Conservation (phyloP, 2,888 invertebrate genomes). For the Hirtodrosophila trivittata region DNA sequence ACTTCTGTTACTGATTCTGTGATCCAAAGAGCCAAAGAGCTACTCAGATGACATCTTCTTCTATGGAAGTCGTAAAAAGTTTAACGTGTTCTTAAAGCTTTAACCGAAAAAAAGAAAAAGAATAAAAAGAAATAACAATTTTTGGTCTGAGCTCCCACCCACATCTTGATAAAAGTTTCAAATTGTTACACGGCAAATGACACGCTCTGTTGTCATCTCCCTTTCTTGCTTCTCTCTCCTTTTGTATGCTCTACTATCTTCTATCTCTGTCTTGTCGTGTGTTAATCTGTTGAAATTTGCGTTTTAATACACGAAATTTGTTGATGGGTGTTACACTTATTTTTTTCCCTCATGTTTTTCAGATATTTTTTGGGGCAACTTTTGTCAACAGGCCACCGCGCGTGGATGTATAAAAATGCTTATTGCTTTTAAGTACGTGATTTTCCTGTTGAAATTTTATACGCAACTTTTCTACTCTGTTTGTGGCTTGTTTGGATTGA, state of each 20-base stretch:
- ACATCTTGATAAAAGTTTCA: slow-evolving; percentile 64
- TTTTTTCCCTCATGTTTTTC: slow-evolving; percentile 27
- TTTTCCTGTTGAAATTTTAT: slow-evolving; percentile 56
- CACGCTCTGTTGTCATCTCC: slow-evolving; percentile 54
- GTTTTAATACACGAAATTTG: slow-evolving; percentile 66
- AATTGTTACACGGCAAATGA: slow-evolving; percentile 77
- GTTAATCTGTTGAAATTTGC: slow-evolving; percentile 77
- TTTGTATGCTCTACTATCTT: slow-evolving; percentile 7
- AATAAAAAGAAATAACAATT: too few species aligned
- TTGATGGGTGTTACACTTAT: slow-evolving; percentile 18
- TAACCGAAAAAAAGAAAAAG: slow-evolving; percentile 20
- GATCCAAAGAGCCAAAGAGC: too few species aligned
- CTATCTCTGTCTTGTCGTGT: slow-evolving; percentile 37
- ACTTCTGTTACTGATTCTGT: too few species aligned
- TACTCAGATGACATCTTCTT: too few species aligned
- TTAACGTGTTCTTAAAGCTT: slow-evolving; percentile 68
- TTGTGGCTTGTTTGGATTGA: too few species aligned
- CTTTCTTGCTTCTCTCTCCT: slow-evolving; percentile 5
- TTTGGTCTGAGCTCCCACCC: too few species aligned
- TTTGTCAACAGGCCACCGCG: slow-evolving; percentile 46
- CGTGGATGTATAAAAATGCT: slow-evolving; percentile 63
- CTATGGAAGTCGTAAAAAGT: slow-evolving; percentile 72
- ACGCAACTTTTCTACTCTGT: slow-evolving; percentile 17
- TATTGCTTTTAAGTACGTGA: slow-evolving; percentile 76
- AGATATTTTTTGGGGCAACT: slow-evolving; percentile 35